phyloP scores from a whole-genome alignment of 2,888 invertebrate species.

The Tenodera sinensis region DNA sequence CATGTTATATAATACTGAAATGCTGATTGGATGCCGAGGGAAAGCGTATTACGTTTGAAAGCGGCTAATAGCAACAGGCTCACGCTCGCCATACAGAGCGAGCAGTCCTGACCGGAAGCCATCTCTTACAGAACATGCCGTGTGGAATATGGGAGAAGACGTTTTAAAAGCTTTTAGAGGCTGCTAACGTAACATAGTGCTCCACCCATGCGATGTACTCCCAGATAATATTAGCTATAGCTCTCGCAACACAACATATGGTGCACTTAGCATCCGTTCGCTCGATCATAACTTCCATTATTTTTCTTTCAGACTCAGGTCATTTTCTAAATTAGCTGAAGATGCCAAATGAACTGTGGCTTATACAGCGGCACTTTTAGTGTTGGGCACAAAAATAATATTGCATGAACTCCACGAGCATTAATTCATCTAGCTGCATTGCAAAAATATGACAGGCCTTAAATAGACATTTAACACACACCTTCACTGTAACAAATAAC shows the following conservation, averaged over 20 bases:
- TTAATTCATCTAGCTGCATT: no score
- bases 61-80: not conserved
- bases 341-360: no score
- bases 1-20: not conserved
- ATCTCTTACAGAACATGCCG: not conserved
- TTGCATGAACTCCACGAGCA: no score
- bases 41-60: not conserved
- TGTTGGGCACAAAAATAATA: no score
- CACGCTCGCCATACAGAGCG: no score
- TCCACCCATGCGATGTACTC: not conserved
- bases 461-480: no score
- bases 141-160: not conserved
- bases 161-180: not conserved
- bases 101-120: not conserved
- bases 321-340: no score
- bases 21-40: not conserved
- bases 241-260: not conserved
- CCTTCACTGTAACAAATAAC: no score
- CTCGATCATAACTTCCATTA: no score
- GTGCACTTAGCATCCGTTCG: not conserved
- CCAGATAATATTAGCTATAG: not conserved
- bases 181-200: not conserved
- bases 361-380: no score
- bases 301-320: no score
- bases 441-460: no score